A percentile compares a stretch with the other conserved stretches of the same genome.
Evolutionary conservation across 2,113 vertebrate genomes (phyloP).

Genomic region (Cryptomyrus ogoouensis): DNA sequence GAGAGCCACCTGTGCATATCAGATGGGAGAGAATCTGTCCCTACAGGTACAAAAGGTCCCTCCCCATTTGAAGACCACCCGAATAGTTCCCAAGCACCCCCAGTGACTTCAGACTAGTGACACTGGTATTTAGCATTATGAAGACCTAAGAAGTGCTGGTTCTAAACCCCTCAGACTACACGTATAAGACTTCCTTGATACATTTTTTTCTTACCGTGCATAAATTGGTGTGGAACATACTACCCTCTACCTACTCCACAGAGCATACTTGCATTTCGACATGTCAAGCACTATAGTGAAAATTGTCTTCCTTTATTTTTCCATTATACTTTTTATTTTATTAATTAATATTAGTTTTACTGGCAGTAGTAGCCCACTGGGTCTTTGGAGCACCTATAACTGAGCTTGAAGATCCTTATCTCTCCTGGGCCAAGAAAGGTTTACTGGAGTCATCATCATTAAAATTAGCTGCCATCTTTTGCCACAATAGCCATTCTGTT

Average conservation of each 20-base stretch:
- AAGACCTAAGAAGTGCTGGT: background rate
- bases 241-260: background rate
- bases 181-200: background rate
- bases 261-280: no score
- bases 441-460: no score
- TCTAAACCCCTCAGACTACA: background rate
- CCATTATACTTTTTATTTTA: no score
- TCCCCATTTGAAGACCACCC: background rate
- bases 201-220: background rate
- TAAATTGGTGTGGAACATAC: background rate
- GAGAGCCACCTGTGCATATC: background rate
- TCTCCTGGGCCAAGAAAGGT: no score
- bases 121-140: background rate
- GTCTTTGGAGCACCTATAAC: no score
- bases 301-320: no score
- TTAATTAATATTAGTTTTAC: no score
- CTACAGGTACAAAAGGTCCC: background rate
- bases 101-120: background rate
- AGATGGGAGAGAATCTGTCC: background rate
- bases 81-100: background rate
- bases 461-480: no score
- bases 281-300: background rate
- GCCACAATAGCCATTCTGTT: no score
- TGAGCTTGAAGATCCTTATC: no score
- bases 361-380: no score